Base-by-base conservation (phyloP, 2,797 vertebrate genomes). In the Centropyge bicolor region DNA sequence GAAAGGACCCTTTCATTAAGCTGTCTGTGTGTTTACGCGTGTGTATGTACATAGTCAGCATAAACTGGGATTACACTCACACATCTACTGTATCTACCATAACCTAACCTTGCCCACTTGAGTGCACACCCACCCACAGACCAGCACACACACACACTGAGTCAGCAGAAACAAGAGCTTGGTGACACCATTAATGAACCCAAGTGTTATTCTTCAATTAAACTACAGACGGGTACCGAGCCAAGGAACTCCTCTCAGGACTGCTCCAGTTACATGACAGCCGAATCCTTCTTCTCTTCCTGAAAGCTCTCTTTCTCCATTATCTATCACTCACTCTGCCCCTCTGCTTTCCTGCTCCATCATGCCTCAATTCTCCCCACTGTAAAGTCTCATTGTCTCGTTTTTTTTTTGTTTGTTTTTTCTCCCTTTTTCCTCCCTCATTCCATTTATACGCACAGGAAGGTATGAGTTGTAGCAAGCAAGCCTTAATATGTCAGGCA, bases 171-270 rank as follows among this genome's bases (percentile, higher is more conserved):
- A 95, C 46, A 75, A 78, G 87, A 93, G 83, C 87, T 70, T 11
- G 48, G 84, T 85, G 86, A 85, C 88, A 89, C 90, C 22, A 14
- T 83, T 94, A 92, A 93, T 93, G 91, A 94, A 92, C 87, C 83
- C 78, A 60, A 71, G 77, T 95, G 93, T 95, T 95, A 86, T 95
- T 95, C 88, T 96, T 95, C 94, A 94, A 95, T 95, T 95, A 94
- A 92, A 90, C 61, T 61, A 77, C 55, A 75, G 81, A 89, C 38
- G 68, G 57, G 67, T 79, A 76, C 38, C 16, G 66, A 81, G 86
- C 88, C 81, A 77, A 85, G 74, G 66, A 73, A 82, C 91, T 92
- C 90, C 89, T 91, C 87, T 83, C 78, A 61, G 71, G 60, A 14
- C 68, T 31, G 73, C 86, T 93, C 78, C 57, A 19, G 82, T 91